A percentile compares a stretch with the other conserved stretches of the same genome.
Evolutionary conservation across 2,888 invertebrate species (phyloP).

Genomic region (Patella depressa): DNA sequence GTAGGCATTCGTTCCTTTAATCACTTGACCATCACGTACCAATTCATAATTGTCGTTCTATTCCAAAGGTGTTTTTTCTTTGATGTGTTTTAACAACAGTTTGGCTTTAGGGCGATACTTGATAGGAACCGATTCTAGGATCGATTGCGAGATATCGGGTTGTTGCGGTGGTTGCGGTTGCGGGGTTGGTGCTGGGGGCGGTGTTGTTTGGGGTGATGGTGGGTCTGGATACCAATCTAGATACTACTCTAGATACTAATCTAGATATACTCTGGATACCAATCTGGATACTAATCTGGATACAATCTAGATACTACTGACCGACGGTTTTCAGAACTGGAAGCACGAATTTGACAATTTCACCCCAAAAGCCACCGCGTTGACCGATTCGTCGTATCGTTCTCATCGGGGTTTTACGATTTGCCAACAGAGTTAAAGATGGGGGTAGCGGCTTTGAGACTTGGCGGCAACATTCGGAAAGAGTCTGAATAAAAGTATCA

Average conservation of each 20-base stretch:
- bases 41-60: not conserved
- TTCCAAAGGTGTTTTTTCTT: not conserved
- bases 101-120: not conserved
- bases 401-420: not conserved
- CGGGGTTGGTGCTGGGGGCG: not conserved
- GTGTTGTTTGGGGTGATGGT: not conserved
- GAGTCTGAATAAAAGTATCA: too few relatives aligned
- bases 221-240: too few relatives aligned
- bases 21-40: not conserved
- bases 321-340: too few relatives aligned
- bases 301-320: too few relatives aligned
- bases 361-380: conserved; percentile 14
- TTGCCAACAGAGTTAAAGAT: not conserved
- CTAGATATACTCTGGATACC: too few relatives aligned
- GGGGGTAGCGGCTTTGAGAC: too few relatives aligned
- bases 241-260: too few relatives aligned
- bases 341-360: too few relatives aligned
- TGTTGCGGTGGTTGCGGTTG: not conserved
- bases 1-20: not conserved
- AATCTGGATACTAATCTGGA: too few relatives aligned
- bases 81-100: not conserved
- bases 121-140: not conserved
- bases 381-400: conserved; percentile 1
- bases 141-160: not conserved
- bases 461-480: too few relatives aligned